Base-by-base conservation (phyloP, 2,888 invertebrate species). In the Dynastes maya region DNA sequence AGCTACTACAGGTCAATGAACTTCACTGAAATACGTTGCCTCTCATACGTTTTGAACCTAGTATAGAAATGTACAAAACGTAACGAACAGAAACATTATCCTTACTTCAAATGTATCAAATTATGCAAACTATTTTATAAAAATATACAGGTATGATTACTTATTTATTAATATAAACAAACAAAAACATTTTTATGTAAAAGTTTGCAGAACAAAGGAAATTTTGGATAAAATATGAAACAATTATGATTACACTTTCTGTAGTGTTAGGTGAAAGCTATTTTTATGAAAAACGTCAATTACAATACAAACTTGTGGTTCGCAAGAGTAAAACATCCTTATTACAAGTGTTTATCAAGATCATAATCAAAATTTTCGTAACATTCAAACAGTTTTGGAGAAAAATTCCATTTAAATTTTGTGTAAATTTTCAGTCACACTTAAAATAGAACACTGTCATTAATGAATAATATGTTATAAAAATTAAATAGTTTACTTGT, bases 1-100 rank as follows among this genome's bases (percentile, higher is more conserved):
- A 61, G 61, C 40, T 27, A 61, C 16, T 13, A 6, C 13, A 40
- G 72, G 72, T 74, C 72, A 61, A 61, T 61, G 72, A 74, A 74
- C 72, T 61, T 61, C 61, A 61, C 72, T 55, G 53, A 71, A 74
- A 63, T 72, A 74, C 68, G 68, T 27, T 51, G 51, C 27, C 53
- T 67, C 29, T 51, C 22, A 2, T 58, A 68, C 51, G 51, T 68
- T 68, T 68, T 27, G 68, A 27, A 29, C 51, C 49, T 67, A 67
- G 9, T 29, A 32, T 3, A 63, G 27, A 32, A 63, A 13, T 63
- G 27, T 29, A 63, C 32, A 13, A 63, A n/a, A 55, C 55, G 55
- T 22, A 16, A n/a, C n/a, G 16, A 55, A 22, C 8, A 55, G 13
- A 6, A 55, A 55, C 8, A 55, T 55, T n/a, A 11, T 45, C 2